Conservation (phyloP, 1,140 invertebrate species). For the Theocolax elegans region DNA sequence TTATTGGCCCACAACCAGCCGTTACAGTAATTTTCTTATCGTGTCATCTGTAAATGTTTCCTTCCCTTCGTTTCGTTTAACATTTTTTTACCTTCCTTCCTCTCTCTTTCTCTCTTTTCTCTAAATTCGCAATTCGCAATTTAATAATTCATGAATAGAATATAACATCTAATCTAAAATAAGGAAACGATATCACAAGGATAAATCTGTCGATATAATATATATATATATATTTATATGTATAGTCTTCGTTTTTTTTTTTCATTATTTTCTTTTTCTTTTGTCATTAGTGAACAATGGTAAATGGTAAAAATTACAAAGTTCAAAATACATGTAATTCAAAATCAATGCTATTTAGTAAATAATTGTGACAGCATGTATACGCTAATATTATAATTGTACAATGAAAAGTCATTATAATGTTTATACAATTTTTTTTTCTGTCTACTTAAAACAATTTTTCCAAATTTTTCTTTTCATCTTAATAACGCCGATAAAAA, state of each 20-base stretch:
- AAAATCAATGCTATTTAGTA: conserved; percentile 36
- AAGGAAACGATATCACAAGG: conserved; percentile 47
- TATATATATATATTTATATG: no score
- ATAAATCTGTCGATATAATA: conserved; percentile 33
- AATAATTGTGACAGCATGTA: conserved; percentile 34
- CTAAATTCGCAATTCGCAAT: conserved; percentile 29
- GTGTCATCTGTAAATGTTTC: conserved; percentile 43
- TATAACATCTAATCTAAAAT: conserved; percentile 49
- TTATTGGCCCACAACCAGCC: conserved; percentile 61
- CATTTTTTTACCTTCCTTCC: no score
- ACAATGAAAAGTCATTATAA: conserved; percentile 26
- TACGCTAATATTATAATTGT: conserved; percentile 25
- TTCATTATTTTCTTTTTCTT: conserved; percentile 19
- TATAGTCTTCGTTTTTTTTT: conserved; percentile 35
- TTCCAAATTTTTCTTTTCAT: conserved; percentile 34
- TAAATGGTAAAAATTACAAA: conserved; percentile 35
- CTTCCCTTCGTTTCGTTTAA: no score
- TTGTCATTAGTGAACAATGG: conserved; percentile 33
- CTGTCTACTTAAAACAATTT: conserved; percentile 24
- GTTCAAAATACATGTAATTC: conserved; percentile 17
- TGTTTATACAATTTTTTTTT: conserved; percentile 25
- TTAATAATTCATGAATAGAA: conserved; percentile 42
- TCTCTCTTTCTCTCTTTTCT: no score
- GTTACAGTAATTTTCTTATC: conserved; percentile 57
- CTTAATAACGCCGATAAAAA: conserved; percentile 25